Evolutionary conservation across 2,888 invertebrate species (phyloP).

Genomic region (Meteorus cinctellus): DNA sequence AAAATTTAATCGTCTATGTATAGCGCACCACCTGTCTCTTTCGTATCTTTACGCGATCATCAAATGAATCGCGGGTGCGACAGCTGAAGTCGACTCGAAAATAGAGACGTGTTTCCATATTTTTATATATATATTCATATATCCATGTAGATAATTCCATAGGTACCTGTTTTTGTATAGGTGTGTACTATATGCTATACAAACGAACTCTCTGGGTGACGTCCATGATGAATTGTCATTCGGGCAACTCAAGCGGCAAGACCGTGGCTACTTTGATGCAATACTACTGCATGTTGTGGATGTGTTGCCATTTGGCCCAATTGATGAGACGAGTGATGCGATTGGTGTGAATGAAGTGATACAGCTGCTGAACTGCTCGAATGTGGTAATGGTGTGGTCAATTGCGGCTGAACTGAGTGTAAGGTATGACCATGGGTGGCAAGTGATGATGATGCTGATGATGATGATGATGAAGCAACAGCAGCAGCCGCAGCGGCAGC

Average conservation of each 20-base stretch:
- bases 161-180: conserved; percentile 47
- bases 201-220: conserved; percentile 48
- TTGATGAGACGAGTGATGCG: conserved; percentile 63
- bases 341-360: conserved; percentile 52
- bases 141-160: conserved; percentile 49
- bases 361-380: conserved; percentile 54
- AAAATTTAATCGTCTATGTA: conserved; percentile 50
- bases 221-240: conserved; percentile 18
- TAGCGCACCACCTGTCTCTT: conserved; percentile 37
- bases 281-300: conserved; percentile 63
- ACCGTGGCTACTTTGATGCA: conserved; percentile 70
- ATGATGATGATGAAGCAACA: conserved; percentile 47
- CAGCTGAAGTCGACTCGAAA: conserved; percentile 48
- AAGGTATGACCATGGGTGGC: conserved; percentile 59
- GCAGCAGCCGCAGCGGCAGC: conserved; percentile 43
- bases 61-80: conserved; percentile 38
- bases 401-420: conserved; percentile 64
- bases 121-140: conserved; percentile 43
- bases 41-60: conserved; percentile 28
- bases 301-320: conserved; percentile 64
- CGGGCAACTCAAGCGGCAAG: conserved; percentile 66
- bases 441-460: conserved; percentile 46
- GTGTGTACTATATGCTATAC: conserved; percentile 41
- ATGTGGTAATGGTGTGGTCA: conserved; percentile 53
- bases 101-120: conserved; percentile 47